Conservation (phyloP, 92 coral and sea anemone genomes). For the Plumapathes pennacea region DNA sequence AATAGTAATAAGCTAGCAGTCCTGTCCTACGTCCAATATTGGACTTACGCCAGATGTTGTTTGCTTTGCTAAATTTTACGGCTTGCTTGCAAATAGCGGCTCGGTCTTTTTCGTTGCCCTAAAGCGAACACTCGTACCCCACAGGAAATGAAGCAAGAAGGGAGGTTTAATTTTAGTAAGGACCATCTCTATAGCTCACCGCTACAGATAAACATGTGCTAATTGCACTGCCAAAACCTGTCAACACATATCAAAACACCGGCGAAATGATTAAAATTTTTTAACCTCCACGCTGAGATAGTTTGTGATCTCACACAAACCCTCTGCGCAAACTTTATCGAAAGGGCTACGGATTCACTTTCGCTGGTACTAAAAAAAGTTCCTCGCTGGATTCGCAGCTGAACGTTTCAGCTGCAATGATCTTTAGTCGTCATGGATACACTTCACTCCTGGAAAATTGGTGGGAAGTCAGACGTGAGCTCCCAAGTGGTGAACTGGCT, state of each 20-base stretch:
- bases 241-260: constrained; percentile 85
- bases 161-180: constrained; percentile 56
- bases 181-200: constrained; percentile 65
- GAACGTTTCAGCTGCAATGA: constrained; percentile 52
- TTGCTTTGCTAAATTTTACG: constrained; percentile 57
- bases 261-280: constrained; percentile 67
- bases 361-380: constrained; percentile 8
- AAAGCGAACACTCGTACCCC: constrained; percentile 47
- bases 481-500: no score
- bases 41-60: constrained; percentile 81
- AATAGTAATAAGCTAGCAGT: constrained; percentile 57
- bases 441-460: constrained; percentile 32
- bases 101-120: constrained; percentile 20
- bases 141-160: constrained; percentile 56
- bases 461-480: no score
- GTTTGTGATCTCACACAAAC: neutral
- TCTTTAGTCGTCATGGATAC: constrained; percentile 64
- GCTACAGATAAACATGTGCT: constrained; percentile 88
- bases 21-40: constrained; percentile 62
- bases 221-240: constrained; percentile 82
- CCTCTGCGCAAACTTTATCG: no score
- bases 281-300: constrained; percentile 26
- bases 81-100: constrained; percentile 79
- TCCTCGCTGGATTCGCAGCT: constrained; percentile 29
- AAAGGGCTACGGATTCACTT: no score